Evolutionary conservation across 35 echinoderm and acorn worm genomes (phyloP).

Genomic region (Anneissia japonica): DNA sequence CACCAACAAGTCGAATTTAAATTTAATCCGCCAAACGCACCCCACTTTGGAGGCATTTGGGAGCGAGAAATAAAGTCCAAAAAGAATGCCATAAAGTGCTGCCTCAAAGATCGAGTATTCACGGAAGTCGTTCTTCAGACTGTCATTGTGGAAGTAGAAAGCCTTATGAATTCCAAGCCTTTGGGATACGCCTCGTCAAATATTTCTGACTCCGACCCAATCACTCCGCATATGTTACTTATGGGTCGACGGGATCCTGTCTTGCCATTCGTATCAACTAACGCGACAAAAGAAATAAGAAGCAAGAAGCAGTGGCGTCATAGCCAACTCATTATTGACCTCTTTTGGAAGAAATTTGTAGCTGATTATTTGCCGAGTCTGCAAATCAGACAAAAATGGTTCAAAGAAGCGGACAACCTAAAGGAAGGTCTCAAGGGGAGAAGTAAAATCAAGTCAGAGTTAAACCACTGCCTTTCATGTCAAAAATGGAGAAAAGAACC

Average conservation of each 20-base stretch:
- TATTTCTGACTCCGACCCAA: constrained; percentile 15
- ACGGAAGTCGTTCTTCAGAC: constrained; percentile 16
- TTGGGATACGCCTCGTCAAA: constrained; percentile 37
- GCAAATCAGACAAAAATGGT: constrained; percentile 32
- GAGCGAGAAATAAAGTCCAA: constrained; percentile 30
- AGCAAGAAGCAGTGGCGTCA: constrained; percentile 29
- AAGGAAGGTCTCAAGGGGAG: background rate
- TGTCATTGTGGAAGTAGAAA: constrained; percentile 29
- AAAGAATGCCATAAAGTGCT: constrained; percentile 12
- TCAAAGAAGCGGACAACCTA: constrained; percentile 9
- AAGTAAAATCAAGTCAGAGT: background rate
- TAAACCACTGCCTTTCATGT: constrained; percentile 18
- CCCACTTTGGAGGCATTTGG: constrained; percentile 8
- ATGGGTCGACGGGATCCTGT: constrained; percentile 29
- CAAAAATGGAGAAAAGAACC: constrained; percentile 21
- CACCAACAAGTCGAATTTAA: constrained; percentile 12
- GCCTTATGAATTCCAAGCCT: constrained; percentile 36
- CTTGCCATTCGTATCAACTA: background rate
- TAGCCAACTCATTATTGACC: constrained; percentile 4
- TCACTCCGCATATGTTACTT: constrained; percentile 28
- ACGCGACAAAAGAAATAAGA: background rate
- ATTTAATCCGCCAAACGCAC: constrained; percentile 18
- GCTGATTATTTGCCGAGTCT: constrained; percentile 30
- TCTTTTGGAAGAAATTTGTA: constrained; percentile 37
- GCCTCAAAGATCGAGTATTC: background rate